Evolutionary conservation across 2,113 vertebrate species (phyloP).

Genomic region (Salvelinus namaycush): DNA sequence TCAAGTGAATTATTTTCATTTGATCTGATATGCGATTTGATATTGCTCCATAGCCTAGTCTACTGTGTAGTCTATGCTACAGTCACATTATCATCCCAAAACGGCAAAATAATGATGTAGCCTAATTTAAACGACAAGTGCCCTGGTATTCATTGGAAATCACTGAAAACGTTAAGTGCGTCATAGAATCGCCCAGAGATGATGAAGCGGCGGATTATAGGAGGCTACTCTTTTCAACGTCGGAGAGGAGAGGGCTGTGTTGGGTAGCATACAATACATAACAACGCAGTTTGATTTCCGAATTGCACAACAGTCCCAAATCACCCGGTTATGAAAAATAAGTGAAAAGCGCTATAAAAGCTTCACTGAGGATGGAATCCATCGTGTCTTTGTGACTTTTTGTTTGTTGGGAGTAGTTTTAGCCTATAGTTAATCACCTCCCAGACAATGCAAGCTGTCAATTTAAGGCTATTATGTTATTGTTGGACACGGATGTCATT

Average conservation of each 20-base stretch:
- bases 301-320: neutral
- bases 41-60: too few relatives aligned
- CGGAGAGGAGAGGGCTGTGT: neutral
- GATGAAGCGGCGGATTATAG: neutral
- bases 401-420: neutral
- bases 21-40: too few relatives aligned
- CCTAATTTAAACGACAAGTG: neutral
- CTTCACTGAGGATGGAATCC: neutral
- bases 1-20: too few relatives aligned
- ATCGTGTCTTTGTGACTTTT: neutral
- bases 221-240: neutral
- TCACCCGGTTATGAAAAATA: neutral
- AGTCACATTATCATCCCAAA: too few relatives aligned
- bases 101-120: too few relatives aligned
- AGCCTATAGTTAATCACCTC: slow-evolving; percentile 40
- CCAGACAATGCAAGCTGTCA: slow-evolving; percentile 59
- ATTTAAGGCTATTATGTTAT: slow-evolving; percentile 32
- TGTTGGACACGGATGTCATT: slow-evolving; percentile 47
- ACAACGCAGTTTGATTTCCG: neutral
- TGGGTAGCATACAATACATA: neutral
- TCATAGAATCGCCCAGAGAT: slow-evolving; percentile 25
- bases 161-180: slow-evolving; percentile 37
- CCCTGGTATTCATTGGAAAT: neutral
- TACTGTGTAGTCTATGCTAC: too few relatives aligned
- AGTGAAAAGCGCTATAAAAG: neutral